Base-by-base conservation (phyloP, 2,113 vertebrate species). In the Psettodes erumei region DNA sequence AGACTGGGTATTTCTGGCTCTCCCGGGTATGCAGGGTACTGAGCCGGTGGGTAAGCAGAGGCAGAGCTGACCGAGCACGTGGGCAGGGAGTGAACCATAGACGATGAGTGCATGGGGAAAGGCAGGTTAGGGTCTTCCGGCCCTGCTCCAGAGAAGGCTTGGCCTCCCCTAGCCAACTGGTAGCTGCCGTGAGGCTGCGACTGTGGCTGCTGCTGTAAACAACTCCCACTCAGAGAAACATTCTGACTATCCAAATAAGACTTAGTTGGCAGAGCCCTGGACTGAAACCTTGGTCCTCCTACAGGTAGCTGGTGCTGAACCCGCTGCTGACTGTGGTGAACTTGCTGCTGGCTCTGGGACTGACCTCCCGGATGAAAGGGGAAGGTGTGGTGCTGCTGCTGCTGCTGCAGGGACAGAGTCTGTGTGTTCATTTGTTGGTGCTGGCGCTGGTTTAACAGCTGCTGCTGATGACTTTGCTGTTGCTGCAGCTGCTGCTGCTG, bases 351-450 rank as follows among this genome's bases (percentile, higher is more conserved):
- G 79, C 94, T 93, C 92, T 71, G 91, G 47, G 86, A 15, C 3
- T 87, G 87, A 64, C 84, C 92, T 84, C 93, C 94, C 90, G 95
- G 96, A 91, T 96, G 97, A 93, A 96, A 98, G 84, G 96, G 86
- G 94, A 97, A 98, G 84, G 93, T 94, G 88, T 95, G 94, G 90
- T 96, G 96, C 79, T 96, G 96, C 82, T 95, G 96, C 82, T 95
- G 93, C 56, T 88, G 94, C 89, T 86, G 91, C 84, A 96, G 93
- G 89, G 96, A 93, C 89, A 98, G 93, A 90, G 95, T 86, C 84
- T 96, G 96, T 73, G 95, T 91, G 92, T 93, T 95, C 74, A 96
- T 94, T 84, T 94, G 94, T 93, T 95, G 96, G 77, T 96, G 86
- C 61, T 95, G 96, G 77, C 96, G 85, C 59, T 90, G 92, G 79